Percentiles rank a stretch among this genome's conserved stretches.
phyloP scores from a whole-genome alignment of 2,113 vertebrate genomes.

The Labeo catla region DNA sequence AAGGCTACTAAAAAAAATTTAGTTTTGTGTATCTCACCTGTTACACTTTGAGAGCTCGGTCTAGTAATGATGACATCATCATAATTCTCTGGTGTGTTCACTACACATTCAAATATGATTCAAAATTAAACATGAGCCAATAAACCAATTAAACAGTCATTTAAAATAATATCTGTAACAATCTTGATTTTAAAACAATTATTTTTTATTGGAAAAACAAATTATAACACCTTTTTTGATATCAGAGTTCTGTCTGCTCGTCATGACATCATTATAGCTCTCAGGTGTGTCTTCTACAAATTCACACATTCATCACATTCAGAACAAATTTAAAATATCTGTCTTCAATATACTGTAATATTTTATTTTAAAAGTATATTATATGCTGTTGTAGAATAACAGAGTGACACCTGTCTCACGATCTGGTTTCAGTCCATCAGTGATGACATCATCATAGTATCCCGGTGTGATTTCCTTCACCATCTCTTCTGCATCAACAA shows the following conservation, averaged over 20 bases:
- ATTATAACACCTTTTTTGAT: not conserved
- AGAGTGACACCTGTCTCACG: slow-evolving; percentile 24
- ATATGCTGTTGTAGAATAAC: not conserved
- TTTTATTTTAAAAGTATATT: not conserved
- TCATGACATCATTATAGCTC: too few relatives aligned
- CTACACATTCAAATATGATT: not conserved
- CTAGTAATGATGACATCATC: slow-evolving; percentile 39
- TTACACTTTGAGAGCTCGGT: not conserved
- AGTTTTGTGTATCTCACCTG: slow-evolving; percentile 6
- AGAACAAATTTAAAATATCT: not conserved
- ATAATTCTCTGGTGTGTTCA: slow-evolving; percentile 7
- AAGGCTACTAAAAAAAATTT: not conserved
- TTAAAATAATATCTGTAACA: not conserved
- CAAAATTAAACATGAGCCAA: not conserved
- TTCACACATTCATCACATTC: not conserved
- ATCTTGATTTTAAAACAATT: not conserved
- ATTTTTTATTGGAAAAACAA: not conserved
- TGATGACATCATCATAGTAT: slow-evolving; percentile 31
- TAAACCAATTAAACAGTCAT: not conserved
- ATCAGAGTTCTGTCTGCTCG: too few relatives aligned
- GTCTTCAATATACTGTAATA: not conserved
- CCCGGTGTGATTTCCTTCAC: not conserved
- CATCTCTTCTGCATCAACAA: slow-evolving; percentile 17
- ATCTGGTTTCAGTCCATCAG: slow-evolving; percentile 23
- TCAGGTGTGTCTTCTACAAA: too few relatives aligned